Evolutionary conservation across 2,797 vertebrate species (phyloP).

Genomic region (Anniella stebbinsi): DNA sequence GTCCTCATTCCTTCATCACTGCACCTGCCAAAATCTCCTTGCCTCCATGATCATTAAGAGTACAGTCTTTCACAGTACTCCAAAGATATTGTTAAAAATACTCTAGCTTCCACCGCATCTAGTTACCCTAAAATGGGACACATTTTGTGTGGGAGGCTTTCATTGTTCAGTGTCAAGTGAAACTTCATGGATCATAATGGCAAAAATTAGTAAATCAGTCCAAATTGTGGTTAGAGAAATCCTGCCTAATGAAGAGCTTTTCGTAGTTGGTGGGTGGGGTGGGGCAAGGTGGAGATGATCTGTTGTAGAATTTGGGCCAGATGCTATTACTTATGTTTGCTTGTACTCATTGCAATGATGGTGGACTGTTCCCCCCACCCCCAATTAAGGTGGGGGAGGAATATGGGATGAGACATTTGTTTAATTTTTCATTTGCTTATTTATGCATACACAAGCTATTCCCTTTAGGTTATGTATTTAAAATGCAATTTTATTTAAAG

Average conservation of each 20-base stretch:
- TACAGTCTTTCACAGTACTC: neutral
- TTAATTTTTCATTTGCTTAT: slow-evolving; percentile 22
- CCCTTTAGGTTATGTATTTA: slow-evolving; percentile 28
- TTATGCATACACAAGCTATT: slow-evolving; percentile 19
- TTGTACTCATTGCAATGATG: slow-evolving; percentile 49
- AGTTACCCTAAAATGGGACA: neutral
- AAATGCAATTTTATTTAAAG: slow-evolving; percentile 35
- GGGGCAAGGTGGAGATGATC: neutral
- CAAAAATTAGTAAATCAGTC: slow-evolving; percentile 60
- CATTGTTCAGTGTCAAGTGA: slow-evolving; percentile 68
- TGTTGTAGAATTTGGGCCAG: slow-evolving; percentile 37
- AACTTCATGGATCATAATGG: slow-evolving; percentile 64
- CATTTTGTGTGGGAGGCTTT: slow-evolving; percentile 77
- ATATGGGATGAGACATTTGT: neutral
- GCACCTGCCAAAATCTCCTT: neutral
- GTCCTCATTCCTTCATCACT: no score
- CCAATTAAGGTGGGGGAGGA: slow-evolving; percentile 32
- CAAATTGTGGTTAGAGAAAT: slow-evolving; percentile 40
- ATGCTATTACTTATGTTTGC: slow-evolving; percentile 59
- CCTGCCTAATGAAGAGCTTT: slow-evolving; percentile 60
- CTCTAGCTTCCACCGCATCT: neutral
- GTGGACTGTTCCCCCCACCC: slow-evolving; percentile 17
- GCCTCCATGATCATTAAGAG: neutral
- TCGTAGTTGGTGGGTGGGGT: neutral
- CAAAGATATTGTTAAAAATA: neutral